Conservation (phyloP, 2,797 vertebrate genomes). For the Cossypha polioptera region DNA sequence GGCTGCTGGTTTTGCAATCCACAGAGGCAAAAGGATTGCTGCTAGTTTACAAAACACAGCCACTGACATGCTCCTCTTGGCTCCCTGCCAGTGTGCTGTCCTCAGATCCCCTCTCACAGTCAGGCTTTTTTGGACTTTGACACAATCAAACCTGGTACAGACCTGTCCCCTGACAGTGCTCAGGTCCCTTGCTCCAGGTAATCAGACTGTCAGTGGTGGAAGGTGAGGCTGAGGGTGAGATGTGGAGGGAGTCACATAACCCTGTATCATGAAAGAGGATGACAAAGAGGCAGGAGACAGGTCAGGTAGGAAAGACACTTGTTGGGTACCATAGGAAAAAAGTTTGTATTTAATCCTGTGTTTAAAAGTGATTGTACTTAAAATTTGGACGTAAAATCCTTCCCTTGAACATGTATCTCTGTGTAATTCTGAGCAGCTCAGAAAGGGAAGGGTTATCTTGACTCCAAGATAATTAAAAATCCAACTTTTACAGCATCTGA, state of each 20-base stretch:
- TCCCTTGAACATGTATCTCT: not conserved
- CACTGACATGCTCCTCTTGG: not conserved
- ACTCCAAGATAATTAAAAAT: conserved; percentile 8
- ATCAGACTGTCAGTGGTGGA: not conserved
- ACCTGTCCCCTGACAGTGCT: not conserved
- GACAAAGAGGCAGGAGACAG: not conserved
- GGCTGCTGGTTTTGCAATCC: not conserved
- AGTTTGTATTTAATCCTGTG: not conserved
- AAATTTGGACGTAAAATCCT: not conserved
- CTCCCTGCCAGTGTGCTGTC: not conserved
- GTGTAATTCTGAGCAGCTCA: not conserved
- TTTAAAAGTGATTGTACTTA: not conserved
- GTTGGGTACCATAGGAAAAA: not conserved
- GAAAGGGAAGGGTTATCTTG: not conserved
- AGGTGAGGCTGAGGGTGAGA: not conserved
- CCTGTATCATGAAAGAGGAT: not conserved
- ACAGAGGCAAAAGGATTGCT: not conserved
- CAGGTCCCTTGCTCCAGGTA: not conserved
- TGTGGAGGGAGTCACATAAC: not conserved
- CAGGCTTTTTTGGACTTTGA: not conserved
- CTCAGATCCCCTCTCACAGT: not conserved
- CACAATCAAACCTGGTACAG: not conserved
- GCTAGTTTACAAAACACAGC: conserved; percentile 21
- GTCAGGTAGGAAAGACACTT: not conserved
- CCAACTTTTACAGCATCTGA: not conserved